These are phyloP conservation scores for Manis crassicaudata DNA, from an alignment of 2,797 vertebrate genomes.

Conservation along the genomic window DNA sequence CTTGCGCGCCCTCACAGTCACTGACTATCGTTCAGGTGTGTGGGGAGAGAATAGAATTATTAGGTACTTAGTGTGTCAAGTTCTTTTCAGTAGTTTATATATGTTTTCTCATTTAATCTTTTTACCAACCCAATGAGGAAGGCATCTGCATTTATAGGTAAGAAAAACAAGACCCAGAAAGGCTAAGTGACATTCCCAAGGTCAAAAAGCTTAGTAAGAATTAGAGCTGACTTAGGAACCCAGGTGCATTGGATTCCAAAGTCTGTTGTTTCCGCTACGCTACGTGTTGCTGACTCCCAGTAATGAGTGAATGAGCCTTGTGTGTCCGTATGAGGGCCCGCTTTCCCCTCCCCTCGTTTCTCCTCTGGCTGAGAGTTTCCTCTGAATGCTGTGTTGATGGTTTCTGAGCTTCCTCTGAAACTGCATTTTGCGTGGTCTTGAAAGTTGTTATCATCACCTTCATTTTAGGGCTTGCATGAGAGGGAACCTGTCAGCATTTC, in stretches of 20 bases:
- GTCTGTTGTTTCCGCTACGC: background rate
- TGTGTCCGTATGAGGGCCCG: background rate
- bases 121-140: background rate
- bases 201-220: background rate
- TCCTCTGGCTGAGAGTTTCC: background rate
- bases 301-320: background rate
- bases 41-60: background rate
- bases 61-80: background rate
- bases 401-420: constrained; percentile 48
- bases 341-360: background rate
- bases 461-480: constrained; percentile 29
- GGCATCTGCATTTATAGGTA: background rate
- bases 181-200: background rate
- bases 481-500: background rate
- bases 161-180: background rate
- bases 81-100: background rate
- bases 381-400: background rate
- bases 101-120: background rate
- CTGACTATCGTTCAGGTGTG: background rate
- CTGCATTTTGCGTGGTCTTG: background rate
- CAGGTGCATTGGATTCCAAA: background rate
- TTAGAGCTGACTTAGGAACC: background rate
- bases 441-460: background rate
- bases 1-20: background rate
- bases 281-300: background rate